Conservation (phyloP, 2,888 invertebrate species). For the Oscheius sp. region DNA sequence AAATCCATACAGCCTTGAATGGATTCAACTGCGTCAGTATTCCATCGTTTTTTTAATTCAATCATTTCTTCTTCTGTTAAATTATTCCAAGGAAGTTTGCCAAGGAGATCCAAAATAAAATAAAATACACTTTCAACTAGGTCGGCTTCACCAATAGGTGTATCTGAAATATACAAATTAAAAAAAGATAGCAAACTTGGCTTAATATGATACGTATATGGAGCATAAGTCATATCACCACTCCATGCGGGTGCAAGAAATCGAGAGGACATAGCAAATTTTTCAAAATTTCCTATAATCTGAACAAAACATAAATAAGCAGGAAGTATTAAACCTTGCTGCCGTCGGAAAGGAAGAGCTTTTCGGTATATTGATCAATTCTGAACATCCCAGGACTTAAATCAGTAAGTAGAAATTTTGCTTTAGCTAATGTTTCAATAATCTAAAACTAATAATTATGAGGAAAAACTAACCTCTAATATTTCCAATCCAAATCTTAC, state of each 20-base stretch:
- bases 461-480: not conserved
- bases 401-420: conserved; percentile 1
- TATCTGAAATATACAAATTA: not conserved
- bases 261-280: not conserved
- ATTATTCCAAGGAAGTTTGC: conserved; percentile 1
- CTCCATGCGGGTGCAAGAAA: not conserved
- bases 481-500: conserved; percentile 3
- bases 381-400: not conserved
- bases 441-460: not conserved
- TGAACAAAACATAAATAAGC: not conserved
- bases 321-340: not conserved
- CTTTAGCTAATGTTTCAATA: not conserved
- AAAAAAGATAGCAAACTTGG: not conserved
- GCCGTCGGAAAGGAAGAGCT: not conserved
- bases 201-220: not conserved
- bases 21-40: not conserved
- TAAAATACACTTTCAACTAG: conserved; percentile 17
- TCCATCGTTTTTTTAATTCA: not conserved
- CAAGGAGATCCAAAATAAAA: not conserved
- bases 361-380: not conserved
- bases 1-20: not conserved
- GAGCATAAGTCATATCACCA: not conserved
- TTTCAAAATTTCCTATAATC: not conserved
- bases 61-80: not conserved
- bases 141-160: not conserved